Conservation (phyloP, 2,888 invertebrate species). For the Aquatica leii region DNA sequence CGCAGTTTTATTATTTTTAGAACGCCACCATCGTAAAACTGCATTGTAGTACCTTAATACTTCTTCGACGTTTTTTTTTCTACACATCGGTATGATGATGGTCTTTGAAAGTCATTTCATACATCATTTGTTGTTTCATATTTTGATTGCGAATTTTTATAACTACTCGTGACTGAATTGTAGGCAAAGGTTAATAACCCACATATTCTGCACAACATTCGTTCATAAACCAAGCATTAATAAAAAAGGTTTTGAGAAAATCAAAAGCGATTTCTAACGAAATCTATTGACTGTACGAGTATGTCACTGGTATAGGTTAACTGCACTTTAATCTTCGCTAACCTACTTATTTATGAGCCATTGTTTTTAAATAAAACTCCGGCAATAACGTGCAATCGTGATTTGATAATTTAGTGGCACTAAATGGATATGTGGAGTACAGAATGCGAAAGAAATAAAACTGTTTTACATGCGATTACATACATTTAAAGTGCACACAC, state of each 20-base stretch:
- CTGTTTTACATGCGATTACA: too few relatives aligned
- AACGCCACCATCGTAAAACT: constrained; percentile 31
- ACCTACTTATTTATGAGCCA: constrained; percentile 12
- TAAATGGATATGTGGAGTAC: not conserved
- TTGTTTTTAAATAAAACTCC: constrained; percentile 13
- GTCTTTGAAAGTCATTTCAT: not conserved
- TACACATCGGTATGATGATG: not conserved
- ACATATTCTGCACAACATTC: constrained; percentile 30
- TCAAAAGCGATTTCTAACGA: not conserved
- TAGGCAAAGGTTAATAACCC: constrained; percentile 31
- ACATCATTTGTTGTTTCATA: not conserved
- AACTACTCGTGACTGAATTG: constrained; percentile 4
- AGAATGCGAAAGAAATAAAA: not conserved
- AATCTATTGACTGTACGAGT: not conserved
- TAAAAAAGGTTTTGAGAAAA: not conserved
- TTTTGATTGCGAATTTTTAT: constrained; percentile 18
- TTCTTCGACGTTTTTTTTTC: constrained; percentile 16
- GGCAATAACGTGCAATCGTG: not conserved
- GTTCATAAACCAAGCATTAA: constrained; percentile 25
- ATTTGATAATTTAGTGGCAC: not conserved
- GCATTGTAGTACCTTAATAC: constrained; percentile 22
- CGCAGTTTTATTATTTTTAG: constrained; percentile 32
- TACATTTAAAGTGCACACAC: not conserved
- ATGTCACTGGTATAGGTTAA: not conserved
- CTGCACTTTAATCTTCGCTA: constrained; percentile 7